These are phyloP conservation scores for Sebastes reedi DNA, from an alignment of 2,797 vertebrate species.

Conservation along the genomic window DNA sequence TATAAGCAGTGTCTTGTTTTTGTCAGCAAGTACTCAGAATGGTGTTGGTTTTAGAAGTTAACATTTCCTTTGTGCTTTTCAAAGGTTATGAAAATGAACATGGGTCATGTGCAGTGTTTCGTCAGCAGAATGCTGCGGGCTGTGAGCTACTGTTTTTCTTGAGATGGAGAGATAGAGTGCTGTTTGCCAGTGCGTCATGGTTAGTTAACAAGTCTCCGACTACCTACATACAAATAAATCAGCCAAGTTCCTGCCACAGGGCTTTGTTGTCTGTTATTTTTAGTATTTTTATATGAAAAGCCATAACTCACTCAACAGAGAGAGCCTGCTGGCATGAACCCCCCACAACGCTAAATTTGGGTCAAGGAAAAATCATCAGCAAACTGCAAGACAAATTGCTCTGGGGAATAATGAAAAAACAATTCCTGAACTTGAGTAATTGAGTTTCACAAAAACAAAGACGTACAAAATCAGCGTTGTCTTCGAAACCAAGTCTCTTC, in stretches of 20 bases:
- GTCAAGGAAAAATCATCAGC: conserved; percentile 32
- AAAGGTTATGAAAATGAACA: conserved; percentile 46
- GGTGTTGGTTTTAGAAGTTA: conserved; percentile 25
- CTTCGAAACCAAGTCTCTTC: conserved; percentile 24
- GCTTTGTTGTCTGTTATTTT: conserved; percentile 48
- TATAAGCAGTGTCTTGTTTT: not conserved
- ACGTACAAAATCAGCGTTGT: conserved; percentile 30
- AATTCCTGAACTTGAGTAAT: conserved; percentile 7
- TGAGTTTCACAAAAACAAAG: conserved; percentile 31
- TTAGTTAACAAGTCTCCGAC: conserved; percentile 48
- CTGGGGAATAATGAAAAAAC: conserved; percentile 18
- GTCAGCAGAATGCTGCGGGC: conserved; percentile 15
- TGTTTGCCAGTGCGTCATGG: conserved; percentile 41
- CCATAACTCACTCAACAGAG: conserved; percentile 42
- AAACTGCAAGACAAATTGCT: conserved; percentile 52
- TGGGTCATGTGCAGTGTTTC: conserved; percentile 28
- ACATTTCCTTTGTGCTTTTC: conserved; percentile 35
- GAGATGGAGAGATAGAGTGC: conserved; percentile 31
- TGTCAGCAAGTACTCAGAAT: conserved; percentile 21
- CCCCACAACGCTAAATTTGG: conserved; percentile 28
- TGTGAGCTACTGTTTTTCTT: conserved; percentile 40
- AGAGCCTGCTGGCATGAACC: conserved; percentile 18
- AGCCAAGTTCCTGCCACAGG: conserved; percentile 22
- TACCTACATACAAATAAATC: conserved; percentile 45
- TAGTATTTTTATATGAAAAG: conserved; percentile 35